Evolutionary conservation across 1,140 invertebrate genomes (phyloP).

Genomic region (Apis dorsata): DNA sequence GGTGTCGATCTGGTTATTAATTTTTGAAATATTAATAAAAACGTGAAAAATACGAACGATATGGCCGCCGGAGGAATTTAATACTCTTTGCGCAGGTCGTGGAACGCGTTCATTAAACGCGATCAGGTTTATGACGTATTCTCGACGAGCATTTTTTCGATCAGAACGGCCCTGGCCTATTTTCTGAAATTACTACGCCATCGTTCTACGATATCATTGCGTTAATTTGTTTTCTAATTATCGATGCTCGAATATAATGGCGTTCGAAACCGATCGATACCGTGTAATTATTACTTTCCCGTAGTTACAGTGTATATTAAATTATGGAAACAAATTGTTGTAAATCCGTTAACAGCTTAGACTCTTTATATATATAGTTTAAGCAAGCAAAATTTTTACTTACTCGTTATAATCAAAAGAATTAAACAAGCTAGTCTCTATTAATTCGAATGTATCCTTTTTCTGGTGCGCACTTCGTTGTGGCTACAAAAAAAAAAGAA

Average conservation of each 20-base stretch:
- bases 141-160: neutral
- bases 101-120: slow-evolving; percentile 8
- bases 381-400: too few species aligned
- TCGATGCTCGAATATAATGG: neutral
- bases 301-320: too few species aligned
- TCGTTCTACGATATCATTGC: neutral
- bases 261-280: neutral
- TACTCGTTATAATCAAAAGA: too few species aligned
- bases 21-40: neutral
- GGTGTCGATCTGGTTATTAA: neutral
- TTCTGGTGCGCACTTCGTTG: too few species aligned
- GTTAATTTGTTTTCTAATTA: slow-evolving; percentile 6
- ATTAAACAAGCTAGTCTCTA: too few species aligned
- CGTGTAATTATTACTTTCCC: neutral
- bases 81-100: neutral
- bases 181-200: neutral
- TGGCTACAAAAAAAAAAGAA: too few species aligned
- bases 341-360: too few species aligned
- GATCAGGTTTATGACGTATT: neutral
- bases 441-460: too few species aligned
- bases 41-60: neutral
- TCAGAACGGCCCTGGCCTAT: neutral
- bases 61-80: slow-evolving; percentile 3
- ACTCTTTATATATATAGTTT: too few species aligned
- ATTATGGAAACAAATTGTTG: too few species aligned